Evolutionary conservation across 2,797 vertebrate genomes (phyloP).

Genomic region (Lepilemur ruficaudatus): DNA sequence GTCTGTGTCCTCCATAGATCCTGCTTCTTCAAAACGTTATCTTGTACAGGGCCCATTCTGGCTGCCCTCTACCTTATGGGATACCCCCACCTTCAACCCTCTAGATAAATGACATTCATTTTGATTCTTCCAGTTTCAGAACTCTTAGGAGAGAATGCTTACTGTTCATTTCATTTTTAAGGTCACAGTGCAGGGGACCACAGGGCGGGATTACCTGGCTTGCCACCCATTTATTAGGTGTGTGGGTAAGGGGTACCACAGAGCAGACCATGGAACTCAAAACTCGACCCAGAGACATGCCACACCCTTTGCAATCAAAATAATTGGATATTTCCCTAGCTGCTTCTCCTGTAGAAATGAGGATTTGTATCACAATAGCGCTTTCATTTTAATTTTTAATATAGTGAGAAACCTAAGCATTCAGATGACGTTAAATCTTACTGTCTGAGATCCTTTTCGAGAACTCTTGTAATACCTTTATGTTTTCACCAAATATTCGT

Average conservation of each 20-base stretch:
- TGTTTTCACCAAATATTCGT: neutral
- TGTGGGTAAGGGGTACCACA: neutral
- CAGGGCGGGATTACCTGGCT: neutral
- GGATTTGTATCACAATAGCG: neutral
- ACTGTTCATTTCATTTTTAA: neutral
- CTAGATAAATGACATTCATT: neutral
- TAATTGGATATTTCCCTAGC: neutral
- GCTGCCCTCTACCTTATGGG: neutral
- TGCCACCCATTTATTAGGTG: neutral
- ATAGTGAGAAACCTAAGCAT: neutral
- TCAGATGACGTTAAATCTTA: neutral
- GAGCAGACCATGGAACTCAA: neutral
- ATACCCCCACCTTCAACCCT: neutral
- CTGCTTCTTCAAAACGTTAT: neutral
- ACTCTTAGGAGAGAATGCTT: neutral
- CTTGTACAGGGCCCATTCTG: too few relatives aligned
- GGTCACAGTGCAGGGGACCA: accelerated
- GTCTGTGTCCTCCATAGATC: neutral
- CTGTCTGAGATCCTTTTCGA: neutral
- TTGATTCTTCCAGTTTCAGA: neutral
- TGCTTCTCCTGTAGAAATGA: neutral
- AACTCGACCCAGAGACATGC: neutral
- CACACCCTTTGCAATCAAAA: neutral
- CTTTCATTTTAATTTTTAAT: neutral
- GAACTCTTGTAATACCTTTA: neutral